Evolutionary conservation across 2,888 invertebrate species (phyloP), one percentile per base, ranked within the genome.

Genomic region (Papilio gigon): DNA sequence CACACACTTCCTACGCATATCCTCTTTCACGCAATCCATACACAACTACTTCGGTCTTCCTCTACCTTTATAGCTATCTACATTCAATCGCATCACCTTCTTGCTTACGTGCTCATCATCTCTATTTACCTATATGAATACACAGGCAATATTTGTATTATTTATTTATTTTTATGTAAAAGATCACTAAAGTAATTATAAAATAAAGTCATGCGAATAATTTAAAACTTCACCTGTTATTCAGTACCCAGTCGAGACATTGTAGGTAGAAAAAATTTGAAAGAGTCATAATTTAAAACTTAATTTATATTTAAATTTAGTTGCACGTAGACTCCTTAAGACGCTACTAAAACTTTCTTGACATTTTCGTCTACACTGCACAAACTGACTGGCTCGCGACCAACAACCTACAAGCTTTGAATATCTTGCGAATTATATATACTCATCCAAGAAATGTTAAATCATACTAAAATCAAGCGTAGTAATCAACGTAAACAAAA

Each of bases 281-380:
- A n/a, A n/a, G 4, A 56, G 30, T 30, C 6, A 30, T 56, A 56
- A 56, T 56, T 56, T 56, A 56, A 56, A 56, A 56, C 30, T 30
- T 56, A 30, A 56, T 56, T 56, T 56, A 56, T 56, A 56, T 56
- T 56, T 56, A 30, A 56, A 56, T 56, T 56, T 56, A 56, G 17
- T 30, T 17, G 27, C 30, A 56, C 53, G 8, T 12, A 56, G 30
- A 25, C 30, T 9, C 14, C 47, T 56, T 56, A 56, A 56, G 53
- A 30, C 4, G 30, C 30, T 30, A 56, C 53, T 56, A 56, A 56
- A 56, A 56, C 30, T 56, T 56, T 56, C 53, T 27, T 56, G 53
- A 56, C 53, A 17, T 30, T 56, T 56, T 56, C 53, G 53, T 56
- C 53, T 56, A 56, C 30, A 30, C 30, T 56, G 53, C 30, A 56